Evolutionary conservation across 2,113 vertebrate genomes (phyloP).

Genomic region (Patagioenas fasciata): DNA sequence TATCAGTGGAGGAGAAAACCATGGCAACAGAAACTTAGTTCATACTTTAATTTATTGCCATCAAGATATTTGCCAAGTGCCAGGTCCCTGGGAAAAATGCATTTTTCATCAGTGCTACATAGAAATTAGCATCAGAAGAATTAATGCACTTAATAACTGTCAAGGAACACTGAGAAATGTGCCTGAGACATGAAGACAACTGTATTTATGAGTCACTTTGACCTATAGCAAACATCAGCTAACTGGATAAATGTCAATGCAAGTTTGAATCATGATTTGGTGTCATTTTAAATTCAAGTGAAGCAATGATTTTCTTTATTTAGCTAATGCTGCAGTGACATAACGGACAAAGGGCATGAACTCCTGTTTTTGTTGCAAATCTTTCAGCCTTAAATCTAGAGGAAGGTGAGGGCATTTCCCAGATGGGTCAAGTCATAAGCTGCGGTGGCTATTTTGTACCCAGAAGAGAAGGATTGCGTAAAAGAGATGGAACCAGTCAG

Average conservation of each 20-base stretch:
- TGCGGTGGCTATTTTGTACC: neutral
- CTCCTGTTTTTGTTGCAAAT: conserved; percentile 26
- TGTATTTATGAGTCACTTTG: conserved; percentile 62
- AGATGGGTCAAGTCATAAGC: neutral
- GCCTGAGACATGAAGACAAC: conserved; percentile 47
- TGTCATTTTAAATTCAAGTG: conserved; percentile 58
- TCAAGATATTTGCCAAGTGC: conserved; percentile 29
- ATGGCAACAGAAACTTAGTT: conserved; percentile 56
- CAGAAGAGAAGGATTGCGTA: neutral
- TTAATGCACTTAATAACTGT: conserved; percentile 67
- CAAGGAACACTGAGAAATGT: conserved; percentile 44
- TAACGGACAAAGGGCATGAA: conserved; percentile 46
- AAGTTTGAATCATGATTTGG: conserved; percentile 41
- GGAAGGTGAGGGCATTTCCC: neutral
- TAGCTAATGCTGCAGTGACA: neutral
- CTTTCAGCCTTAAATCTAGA: conserved; percentile 6
- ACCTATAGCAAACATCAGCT: conserved; percentile 53
- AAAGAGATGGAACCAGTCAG: neutral
- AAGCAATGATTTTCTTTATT: conserved; percentile 54
- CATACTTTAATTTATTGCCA: conserved; percentile 18
- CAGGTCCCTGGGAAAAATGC: conserved; percentile 38
- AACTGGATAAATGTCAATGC: conserved; percentile 60
- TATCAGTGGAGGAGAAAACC: conserved; percentile 27
- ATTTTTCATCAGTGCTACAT: conserved; percentile 63
- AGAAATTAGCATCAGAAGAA: conserved; percentile 71